These are phyloP conservation scores for Erynnis tages DNA, from an alignment of 2,888 invertebrate species.

Conservation along the genomic window DNA sequence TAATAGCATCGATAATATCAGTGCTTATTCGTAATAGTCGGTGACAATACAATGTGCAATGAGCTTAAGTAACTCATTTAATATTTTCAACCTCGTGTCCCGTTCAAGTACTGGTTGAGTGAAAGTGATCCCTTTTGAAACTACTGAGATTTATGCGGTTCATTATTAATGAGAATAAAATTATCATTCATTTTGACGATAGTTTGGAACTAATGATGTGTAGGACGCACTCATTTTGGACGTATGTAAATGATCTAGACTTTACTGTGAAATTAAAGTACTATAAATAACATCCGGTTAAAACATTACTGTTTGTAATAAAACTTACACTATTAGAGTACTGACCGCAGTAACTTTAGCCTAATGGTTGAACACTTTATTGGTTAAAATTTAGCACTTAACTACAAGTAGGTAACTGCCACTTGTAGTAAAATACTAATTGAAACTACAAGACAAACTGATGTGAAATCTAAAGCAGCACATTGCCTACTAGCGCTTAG, in stretches of 20 bases:
- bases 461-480: too few relatives aligned
- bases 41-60: constrained; percentile 31
- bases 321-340: too few relatives aligned
- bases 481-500: too few relatives aligned
- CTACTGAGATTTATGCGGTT: constrained; percentile 47
- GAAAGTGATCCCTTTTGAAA: constrained; percentile 54
- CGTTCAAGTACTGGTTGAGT: constrained; percentile 41
- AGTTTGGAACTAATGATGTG: constrained; percentile 42
- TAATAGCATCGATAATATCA: constrained; percentile 22
- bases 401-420: too few relatives aligned
- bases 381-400: too few relatives aligned
- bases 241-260: neutral
- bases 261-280: neutral
- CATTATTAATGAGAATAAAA: constrained; percentile 44
- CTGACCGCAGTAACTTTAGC: too few relatives aligned
- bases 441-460: too few relatives aligned
- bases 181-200: constrained; percentile 46
- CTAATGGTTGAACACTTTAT: too few relatives aligned
- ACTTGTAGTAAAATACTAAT: too few relatives aligned
- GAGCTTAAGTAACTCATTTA: constrained; percentile 41
- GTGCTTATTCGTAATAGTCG: constrained; percentile 23
- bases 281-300: too few relatives aligned
- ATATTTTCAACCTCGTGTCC: constrained; percentile 46
- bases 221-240: neutral
- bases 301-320: neutral